Evolutionary conservation across 2,797 vertebrate species (phyloP), one percentile per base, ranked within the genome.

Genomic region (Siniperca scherzeri): DNA sequence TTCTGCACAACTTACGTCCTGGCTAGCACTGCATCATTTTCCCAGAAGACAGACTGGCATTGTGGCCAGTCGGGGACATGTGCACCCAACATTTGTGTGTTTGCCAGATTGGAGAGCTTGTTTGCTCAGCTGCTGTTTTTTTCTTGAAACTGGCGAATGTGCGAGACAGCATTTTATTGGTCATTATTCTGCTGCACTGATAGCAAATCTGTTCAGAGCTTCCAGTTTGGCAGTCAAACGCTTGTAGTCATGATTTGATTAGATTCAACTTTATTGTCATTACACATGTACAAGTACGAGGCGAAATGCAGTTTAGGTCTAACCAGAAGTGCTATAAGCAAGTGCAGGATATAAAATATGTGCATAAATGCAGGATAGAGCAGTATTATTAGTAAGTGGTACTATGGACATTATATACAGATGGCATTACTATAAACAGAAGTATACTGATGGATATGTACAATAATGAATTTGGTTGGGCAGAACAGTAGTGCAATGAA

Each of bases 51-150:
- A 85, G 71, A 66, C 52, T 76, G 69, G 76, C 83, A 75, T 30
- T 60, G 77, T 80, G 74, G 79, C 83, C 70, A 66, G 73, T 74
- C 72, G 86, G 82, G 80, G 90, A 86, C 83, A 71, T 84, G 83
- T 87, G 79, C 80, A 72, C 85, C 87, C 71, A 78, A 67, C 79
- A 70, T 79, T 76, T 84, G 76, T 85, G 83, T 74, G 59, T 89
- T 90, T 85, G 87, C 90, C 91, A 93, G 88, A 80, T 82, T 85
- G 78, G 53, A 84, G 65, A 71, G 77, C 64, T 77, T 92, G 90
- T 94, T 91, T 91, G 88, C 74, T 91, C 92, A 94, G 91, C 92
- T 95, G 91, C 79, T 88, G 84, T 74, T 83, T 74, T 68, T 75
- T 75, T 79, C 57, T 73, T 75, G 38, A 89, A 91, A 88, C 79